These are phyloP conservation scores for Tortricodes alternella DNA, from an alignment of 2,888 invertebrate species.

Conservation along the genomic window DNA sequence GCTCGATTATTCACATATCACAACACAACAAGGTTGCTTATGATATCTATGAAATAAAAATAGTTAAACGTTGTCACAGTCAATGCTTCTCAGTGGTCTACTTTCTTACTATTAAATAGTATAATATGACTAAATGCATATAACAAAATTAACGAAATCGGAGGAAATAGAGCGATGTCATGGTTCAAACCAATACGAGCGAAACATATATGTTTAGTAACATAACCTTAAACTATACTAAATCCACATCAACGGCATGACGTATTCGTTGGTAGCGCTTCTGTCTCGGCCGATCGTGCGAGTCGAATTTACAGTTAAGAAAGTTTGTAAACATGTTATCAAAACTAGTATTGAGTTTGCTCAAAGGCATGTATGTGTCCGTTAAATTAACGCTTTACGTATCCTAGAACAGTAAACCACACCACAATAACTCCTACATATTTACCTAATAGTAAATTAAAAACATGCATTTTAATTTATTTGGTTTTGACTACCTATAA, in stretches of 20 bases:
- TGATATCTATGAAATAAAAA: not conserved
- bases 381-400: constrained; percentile 17
- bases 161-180: not conserved
- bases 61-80: not conserved
- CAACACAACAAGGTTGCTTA: constrained; percentile 17
- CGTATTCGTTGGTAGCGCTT: constrained; percentile 20
- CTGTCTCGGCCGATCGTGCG: constrained; percentile 24
- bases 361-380: not conserved
- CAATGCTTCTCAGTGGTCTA: not conserved
- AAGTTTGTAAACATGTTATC: constrained; percentile 29
- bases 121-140: too few species aligned
- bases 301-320: constrained; percentile 28
- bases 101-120: not conserved
- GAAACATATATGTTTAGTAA: constrained; percentile 2
- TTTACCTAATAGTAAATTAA: too few species aligned
- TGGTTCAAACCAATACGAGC: not conserved
- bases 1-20: constrained; percentile 19
- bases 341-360: constrained; percentile 17
- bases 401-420: not conserved
- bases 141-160: not conserved
- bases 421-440: too few species aligned
- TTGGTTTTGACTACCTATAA: too few species aligned
- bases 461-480: too few species aligned
- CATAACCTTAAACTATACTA: constrained; percentile 27
- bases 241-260: constrained; percentile 12